Base-by-base conservation (phyloP, 2,113 vertebrate genomes). In the Scomber scombrus region DNA sequence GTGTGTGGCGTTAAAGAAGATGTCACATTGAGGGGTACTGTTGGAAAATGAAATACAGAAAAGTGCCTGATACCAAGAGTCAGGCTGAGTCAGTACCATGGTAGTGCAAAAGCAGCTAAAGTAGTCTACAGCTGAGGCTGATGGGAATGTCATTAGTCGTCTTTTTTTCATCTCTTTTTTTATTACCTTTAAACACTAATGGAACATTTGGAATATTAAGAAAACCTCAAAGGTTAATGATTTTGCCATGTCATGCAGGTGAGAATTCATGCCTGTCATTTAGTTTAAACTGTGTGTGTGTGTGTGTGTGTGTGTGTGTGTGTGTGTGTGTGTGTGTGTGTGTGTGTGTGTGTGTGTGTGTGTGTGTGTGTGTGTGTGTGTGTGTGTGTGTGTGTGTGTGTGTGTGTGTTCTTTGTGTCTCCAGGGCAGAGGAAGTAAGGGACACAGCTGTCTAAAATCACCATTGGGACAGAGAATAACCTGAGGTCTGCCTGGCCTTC, bases 401-500 rank as follows among this genome's bases (percentile, higher is more conserved):
- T 70, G 73, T 76, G 61, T 60, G 45, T 19, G 31, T 26, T 65
- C 3, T 65, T 52, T 85, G 77, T 82, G 78, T 83, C 82, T 87
- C 80, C 66, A 65, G 86, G 86, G 84, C 71, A 74, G 83, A 79
- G 47, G 73, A 85, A 84, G 79, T 86, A 60, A 79, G 87, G 88
- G 90, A 88, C 91, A 91, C 91, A 93, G 91, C 91, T 91, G 89
- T 88, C 76, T 89, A 82, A 85, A 79, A 82, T 85, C 86, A 93
- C 88, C 84, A 80, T 29, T 85, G 88, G 86, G 85, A 91, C 82
- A 74, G 62, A 86, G 77, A 79, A 83, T 89, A 92, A 91, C 90
- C 90, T 80, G 84, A 72, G 87, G 89, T 92, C 81, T 82, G 61
- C 66, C 55, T 85, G 81, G 82, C 86, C 81, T 49, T 64, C 63